These are phyloP conservation scores for Noctuana brunneofusca DNA, from an alignment of 2,888 invertebrate species.

Conservation along the genomic window DNA sequence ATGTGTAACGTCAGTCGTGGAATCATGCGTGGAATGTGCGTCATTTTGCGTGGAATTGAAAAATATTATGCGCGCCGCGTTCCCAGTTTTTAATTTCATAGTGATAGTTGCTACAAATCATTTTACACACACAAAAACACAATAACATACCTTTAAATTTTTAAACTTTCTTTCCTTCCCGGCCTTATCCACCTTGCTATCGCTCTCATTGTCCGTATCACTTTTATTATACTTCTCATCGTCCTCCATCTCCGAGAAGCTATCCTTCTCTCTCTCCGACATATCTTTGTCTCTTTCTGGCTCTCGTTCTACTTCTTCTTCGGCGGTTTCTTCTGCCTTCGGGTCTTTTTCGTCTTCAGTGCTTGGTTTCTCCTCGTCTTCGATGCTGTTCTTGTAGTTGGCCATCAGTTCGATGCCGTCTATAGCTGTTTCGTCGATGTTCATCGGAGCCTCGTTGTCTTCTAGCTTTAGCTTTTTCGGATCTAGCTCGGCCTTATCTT, in stretches of 20 bases:
- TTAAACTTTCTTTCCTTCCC: slow-evolving; percentile 66
- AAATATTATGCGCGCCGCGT: too few species aligned
- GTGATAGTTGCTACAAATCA: too few species aligned
- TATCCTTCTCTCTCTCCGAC: slow-evolving; percentile 71
- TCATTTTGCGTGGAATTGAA: too few species aligned
- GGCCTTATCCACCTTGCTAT: slow-evolving; percentile 59
- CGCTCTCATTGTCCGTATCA: slow-evolving; percentile 77
- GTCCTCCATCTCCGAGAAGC: slow-evolving; percentile 78
- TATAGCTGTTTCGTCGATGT: slow-evolving; percentile 77
- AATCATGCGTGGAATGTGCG: too few species aligned
- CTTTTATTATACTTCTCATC: slow-evolving; percentile 76
- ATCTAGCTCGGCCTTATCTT: slow-evolving; percentile 70
- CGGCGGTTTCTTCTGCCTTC: slow-evolving; percentile 59
- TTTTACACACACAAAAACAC: too few species aligned
- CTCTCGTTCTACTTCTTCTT: slow-evolving; percentile 58
- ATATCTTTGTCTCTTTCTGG: slow-evolving; percentile 53
- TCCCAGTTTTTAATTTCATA: too few species aligned
- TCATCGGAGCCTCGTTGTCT: slow-evolving; percentile 58
- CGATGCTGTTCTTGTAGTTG: slow-evolving; percentile 61
- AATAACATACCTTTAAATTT: slow-evolving; percentile 64
- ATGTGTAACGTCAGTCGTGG: too few species aligned
- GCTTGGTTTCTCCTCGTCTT: slow-evolving; percentile 69
- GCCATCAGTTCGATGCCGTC: slow-evolving; percentile 80
- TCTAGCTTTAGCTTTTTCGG: slow-evolving; percentile 71
- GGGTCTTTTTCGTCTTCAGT: slow-evolving; percentile 72